Conservation (phyloP, 30 jellyfish, hydroid and myxozoan species). For the Turritopsis dohrnii region DNA sequence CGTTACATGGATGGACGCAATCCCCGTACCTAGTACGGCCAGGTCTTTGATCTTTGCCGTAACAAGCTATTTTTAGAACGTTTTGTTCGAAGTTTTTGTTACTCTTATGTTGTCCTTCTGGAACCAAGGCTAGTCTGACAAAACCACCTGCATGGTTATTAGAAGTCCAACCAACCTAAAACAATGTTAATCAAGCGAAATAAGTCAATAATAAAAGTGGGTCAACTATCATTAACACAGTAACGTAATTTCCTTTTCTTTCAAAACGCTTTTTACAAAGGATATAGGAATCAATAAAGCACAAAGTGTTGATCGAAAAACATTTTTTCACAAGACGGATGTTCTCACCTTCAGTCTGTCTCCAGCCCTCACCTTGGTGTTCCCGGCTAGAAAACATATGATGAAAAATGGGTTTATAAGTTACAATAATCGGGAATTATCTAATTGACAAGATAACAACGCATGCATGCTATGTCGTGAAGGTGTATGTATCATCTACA, state of each 20-base stretch:
- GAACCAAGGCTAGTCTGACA: slow-evolving; percentile 52
- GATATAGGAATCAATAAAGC: too few species aligned
- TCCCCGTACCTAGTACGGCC: slow-evolving; percentile 42
- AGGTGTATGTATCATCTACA: too few species aligned
- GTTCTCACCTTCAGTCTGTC: slow-evolving; percentile 12
- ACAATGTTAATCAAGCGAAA: background rate
- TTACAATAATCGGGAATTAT: too few species aligned
- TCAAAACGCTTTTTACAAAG: too few species aligned
- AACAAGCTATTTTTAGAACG: slow-evolving; percentile 51
- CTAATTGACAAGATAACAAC: too few species aligned
- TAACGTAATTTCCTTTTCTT: too few species aligned
- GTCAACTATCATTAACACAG: too few species aligned
- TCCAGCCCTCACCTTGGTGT: background rate
- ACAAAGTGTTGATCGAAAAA: too few species aligned
- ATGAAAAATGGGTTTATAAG: background rate
- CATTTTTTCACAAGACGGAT: too few species aligned
- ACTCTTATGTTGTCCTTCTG: slow-evolving; percentile 34
- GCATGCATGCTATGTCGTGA: too few species aligned
- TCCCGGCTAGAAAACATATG: background rate
- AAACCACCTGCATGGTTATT: slow-evolving; percentile 65
- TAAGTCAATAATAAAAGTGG: too few species aligned
- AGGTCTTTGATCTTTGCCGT: slow-evolving; percentile 38
- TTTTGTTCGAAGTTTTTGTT: slow-evolving; percentile 24
- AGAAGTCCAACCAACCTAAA: slow-evolving; percentile 65
- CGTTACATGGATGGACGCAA: slow-evolving; percentile 55